Percentiles rank a stretch among this genome's conserved stretches.
Conservation (phyloP, 2,888 invertebrate genomes). For the Mayetiola destructor region DNA sequence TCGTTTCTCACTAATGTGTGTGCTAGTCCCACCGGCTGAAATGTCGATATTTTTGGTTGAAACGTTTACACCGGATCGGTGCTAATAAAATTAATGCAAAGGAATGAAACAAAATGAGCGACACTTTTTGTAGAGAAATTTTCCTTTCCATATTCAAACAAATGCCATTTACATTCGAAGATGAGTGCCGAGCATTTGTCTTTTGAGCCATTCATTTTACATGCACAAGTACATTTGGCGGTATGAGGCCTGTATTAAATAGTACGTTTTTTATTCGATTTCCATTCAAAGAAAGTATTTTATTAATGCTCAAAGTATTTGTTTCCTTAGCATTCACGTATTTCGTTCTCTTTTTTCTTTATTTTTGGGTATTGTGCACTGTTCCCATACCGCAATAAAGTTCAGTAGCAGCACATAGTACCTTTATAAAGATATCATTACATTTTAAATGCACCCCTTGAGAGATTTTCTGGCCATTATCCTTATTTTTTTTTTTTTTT, state of each 20-base stretch:
- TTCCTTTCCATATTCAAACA: slow-evolving; percentile 4
- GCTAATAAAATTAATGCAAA: not conserved
- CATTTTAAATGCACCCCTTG: slow-evolving; percentile 15
- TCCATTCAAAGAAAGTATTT: slow-evolving; percentile 5
- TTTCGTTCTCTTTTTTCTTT: not conserved
- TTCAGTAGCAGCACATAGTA: not conserved
- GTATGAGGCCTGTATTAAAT: too few species aligned
- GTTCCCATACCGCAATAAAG: not conserved
- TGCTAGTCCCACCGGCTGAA: too few species aligned
- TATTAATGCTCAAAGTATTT: not conserved
- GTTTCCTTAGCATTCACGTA: too few species aligned
- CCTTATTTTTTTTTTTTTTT: slow-evolving; percentile 14
- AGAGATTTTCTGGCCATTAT: slow-evolving; percentile 15
- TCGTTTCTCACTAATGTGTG: not conserved
- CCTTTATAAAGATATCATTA: slow-evolving; percentile 12
- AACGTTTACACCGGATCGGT: too few species aligned
- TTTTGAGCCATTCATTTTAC: too few species aligned
- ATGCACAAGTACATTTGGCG: too few species aligned
- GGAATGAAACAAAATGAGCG: not conserved
- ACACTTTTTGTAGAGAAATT: not conserved
- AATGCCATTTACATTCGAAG: slow-evolving; percentile 3
- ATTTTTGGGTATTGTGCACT: not conserved
- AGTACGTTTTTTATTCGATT: too few species aligned
- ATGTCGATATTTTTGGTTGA: too few species aligned
- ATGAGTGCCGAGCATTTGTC: too few species aligned